These are phyloP conservation scores for Brevimyrus niger DNA, from an alignment of 2,113 vertebrate genomes.

Conservation along the genomic window DNA sequence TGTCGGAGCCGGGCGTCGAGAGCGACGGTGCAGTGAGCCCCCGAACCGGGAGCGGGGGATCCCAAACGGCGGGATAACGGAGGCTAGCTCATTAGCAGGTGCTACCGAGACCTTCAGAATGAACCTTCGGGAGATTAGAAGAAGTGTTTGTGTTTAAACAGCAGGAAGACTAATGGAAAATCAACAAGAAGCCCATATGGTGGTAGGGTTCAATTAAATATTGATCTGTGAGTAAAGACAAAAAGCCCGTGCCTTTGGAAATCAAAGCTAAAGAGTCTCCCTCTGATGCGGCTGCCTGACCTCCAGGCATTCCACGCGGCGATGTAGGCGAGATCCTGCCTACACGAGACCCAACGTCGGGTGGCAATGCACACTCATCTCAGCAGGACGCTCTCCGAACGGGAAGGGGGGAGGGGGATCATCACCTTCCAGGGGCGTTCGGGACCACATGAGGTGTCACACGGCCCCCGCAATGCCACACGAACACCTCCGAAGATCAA, in stretches of 20 bases:
- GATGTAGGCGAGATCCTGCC: not conserved
- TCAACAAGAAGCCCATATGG: not conserved
- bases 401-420: not conserved
- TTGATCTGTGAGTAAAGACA: not conserved
- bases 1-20: not conserved
- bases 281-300: not conserved
- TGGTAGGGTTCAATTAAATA: not conserved
- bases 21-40: not conserved
- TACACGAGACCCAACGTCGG: not conserved
- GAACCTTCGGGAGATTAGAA: not conserved
- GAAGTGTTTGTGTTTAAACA: conserved; percentile 4
- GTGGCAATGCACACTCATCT: not conserved
- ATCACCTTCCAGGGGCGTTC: not conserved
- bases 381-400: not conserved
- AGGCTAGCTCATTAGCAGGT: not conserved
- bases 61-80: not conserved
- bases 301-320: not conserved
- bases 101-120: not conserved
- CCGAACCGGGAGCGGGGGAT: not conserved
- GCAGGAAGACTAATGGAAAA: not conserved
- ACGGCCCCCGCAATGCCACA: not conserved
- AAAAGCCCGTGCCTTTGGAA: not conserved
- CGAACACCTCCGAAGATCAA: not conserved
- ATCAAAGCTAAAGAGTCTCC: not conserved
- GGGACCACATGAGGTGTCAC: not conserved